Evolutionary conservation across 2,797 vertebrate genomes (phyloP).

Genomic region (Mus minutoides): DNA sequence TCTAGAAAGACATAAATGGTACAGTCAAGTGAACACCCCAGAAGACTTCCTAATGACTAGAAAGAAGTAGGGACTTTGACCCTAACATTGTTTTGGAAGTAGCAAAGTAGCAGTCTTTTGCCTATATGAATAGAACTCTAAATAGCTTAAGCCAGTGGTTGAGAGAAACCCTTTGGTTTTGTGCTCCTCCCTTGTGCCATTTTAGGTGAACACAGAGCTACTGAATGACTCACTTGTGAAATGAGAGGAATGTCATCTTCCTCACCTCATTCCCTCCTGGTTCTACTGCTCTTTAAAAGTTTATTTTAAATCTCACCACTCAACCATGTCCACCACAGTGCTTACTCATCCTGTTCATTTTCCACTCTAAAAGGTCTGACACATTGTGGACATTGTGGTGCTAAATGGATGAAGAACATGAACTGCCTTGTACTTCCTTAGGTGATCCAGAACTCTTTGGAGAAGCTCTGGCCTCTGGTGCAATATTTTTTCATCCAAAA

Average conservation of each 20-base stretch:
- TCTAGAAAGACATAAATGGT: background rate
- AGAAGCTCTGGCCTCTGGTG: constrained; percentile 85
- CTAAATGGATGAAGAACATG: background rate
- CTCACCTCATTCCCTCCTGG: background rate
- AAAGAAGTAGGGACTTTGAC: background rate
- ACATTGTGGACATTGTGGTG: constrained; percentile 55
- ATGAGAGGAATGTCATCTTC: background rate
- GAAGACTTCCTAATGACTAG: background rate
- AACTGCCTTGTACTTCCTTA: constrained; percentile 64
- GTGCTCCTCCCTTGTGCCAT: background rate
- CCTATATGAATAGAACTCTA: background rate
- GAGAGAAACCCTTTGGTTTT: background rate
- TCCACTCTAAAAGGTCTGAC: constrained; percentile 62
- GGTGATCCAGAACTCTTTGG: constrained; percentile 76
- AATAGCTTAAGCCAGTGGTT: background rate
- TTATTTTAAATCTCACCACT: background rate
- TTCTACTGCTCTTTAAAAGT: background rate
- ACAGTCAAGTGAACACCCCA: background rate
- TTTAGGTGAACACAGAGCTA: background rate
- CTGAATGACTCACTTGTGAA: background rate
- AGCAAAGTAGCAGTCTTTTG: background rate
- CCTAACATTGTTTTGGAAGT: background rate
- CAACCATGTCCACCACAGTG: background rate
- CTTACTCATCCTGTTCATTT: constrained; percentile 42
- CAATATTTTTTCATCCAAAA: constrained; percentile 84